phyloP scores from a whole-genome alignment of 2,888 invertebrate genomes.

The Pyrgus malvae region DNA sequence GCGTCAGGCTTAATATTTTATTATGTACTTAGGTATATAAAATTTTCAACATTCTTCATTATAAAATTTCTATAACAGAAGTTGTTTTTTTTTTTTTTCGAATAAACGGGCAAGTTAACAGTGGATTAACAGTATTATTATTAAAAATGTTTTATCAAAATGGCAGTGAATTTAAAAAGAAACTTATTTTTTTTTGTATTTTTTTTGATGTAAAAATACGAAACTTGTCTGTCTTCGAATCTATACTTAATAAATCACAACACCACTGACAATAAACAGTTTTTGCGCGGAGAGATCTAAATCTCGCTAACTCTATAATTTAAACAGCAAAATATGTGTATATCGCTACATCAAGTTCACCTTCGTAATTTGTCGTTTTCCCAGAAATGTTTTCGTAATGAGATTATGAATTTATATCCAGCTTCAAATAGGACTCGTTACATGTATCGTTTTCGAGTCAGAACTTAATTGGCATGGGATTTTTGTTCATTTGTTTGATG shows the following conservation, averaged over 20 bases:
- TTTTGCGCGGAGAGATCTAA: constrained; percentile 41
- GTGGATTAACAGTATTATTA: too few relatives aligned
- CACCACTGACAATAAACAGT: constrained; percentile 17
- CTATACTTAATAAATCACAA: constrained; percentile 14
- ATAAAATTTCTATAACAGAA: too few relatives aligned
- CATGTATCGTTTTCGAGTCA: constrained; percentile 34
- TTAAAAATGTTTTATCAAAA: too few relatives aligned
- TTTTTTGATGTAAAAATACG: too few relatives aligned
- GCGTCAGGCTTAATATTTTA: too few relatives aligned
- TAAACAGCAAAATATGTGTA: constrained; percentile 41
- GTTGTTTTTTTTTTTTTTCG: too few relatives aligned
- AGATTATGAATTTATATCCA: constrained; percentile 26
- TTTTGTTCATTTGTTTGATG: constrained; percentile 33
- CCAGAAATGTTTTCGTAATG: constrained; percentile 47
- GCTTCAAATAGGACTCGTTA: constrained; percentile 31
- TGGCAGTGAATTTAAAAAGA: too few relatives aligned
- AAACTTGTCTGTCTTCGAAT: too few relatives aligned
- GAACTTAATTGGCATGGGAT: constrained; percentile 49
- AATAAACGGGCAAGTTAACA: too few relatives aligned
- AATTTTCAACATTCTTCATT: too few relatives aligned
- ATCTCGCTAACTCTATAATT: constrained; percentile 48
- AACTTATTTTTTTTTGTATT: too few relatives aligned
- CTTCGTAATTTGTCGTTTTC: constrained; percentile 70
- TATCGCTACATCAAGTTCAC: constrained; percentile 57
- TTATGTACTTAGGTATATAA: too few relatives aligned